Evolutionary conservation across 2,888 invertebrate species (phyloP), one percentile per base, ranked within the genome.

Genomic region (Drosophila lacicola): DNA sequence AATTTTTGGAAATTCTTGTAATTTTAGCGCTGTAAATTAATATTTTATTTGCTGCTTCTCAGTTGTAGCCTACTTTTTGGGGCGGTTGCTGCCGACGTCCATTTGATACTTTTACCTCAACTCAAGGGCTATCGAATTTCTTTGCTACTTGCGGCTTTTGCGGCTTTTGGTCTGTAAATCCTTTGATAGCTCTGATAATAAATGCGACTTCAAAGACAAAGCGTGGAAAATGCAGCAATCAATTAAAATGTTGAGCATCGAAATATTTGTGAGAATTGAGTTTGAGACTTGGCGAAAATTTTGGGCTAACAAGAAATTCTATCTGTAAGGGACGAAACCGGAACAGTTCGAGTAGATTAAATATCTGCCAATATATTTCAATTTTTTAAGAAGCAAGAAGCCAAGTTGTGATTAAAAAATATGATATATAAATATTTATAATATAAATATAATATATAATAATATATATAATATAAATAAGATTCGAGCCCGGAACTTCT

Each of bases 21-120:
- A 82, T 80, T 68, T 78, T 65, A 65, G 69, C 51, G 64, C 61
- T 63, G 78, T 56, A 70, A 72, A 49, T 51, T 54, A 79, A 77
- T 71, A 57, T 53, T 39, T 58, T 62, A 45, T 58, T 34, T 17
- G 2, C 39, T 11, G 17, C 39, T 13, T 47, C 4, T 2, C 34
- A n/a, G 41, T 13, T 61, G 65, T 61, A 64, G 75, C 51, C 65
- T 60, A n/a, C 49, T 62, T 56, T 64, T 51, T 29, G 39, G 36
- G 19, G 6, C 29, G 29, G 8, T 2, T 29, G 29, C 29, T 29
- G 11, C 29, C 21, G 17, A 39, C 34, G 21, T 45, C 25, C 25
- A 65, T 34, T 39, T 60, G 53, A 51, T 49, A 50, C 49, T 44
- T 41, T 44, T 8, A 5, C 41, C 42, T 42, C 17, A 36, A 45